Evolutionary conservation across 2,113 vertebrate genomes (phyloP), one percentile per base, ranked within the genome.

Genomic region (Myodes glareolus): DNA sequence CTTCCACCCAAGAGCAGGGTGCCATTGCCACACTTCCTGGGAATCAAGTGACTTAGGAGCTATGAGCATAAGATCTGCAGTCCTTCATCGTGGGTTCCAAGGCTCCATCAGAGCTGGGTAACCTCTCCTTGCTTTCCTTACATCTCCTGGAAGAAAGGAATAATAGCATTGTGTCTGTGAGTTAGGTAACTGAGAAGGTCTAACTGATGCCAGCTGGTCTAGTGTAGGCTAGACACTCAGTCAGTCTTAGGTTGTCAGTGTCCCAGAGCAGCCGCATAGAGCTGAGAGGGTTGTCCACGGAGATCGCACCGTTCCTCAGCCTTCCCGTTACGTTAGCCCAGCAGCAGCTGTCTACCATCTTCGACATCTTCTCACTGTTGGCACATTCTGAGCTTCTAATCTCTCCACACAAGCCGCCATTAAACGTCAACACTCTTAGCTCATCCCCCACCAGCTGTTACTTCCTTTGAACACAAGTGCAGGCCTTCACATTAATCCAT

Each of bases 401-500:
- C 86, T 95, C 50, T 50, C 87, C 39, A 58, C 39, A 39, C 12
- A 7, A 72, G 39, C 67, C 42, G 25, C 72, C 47, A 72, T 36
- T 70, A 33, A 63, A 63, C 10, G 0, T 87, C 52, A 27, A 8
- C 72, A 50, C 27, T 45, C 68, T 84, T 42, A 14, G 52, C 61
- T 84, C 42, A 39, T n/a, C 58, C 42, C 93, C 33, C 2, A 29
- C 70, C 88, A 63, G 85, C 73, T 91, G 31, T 42, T 55, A 23
- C 14, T 80, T 93, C 65, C 75, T 94, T 68, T 91, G 91, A 61
- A 88, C 80, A 65, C 77, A 39, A 21, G 80, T 11, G 3, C 1
- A 92, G 73, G 55, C 42, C 91, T 96, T 92, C 76, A 29, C 42
- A 31, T 88, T 25, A 58, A 85, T 82, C 84, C 39, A 33, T 17